Evolutionary conservation across 2,888 invertebrate species (phyloP).

Genomic region (Cancer borealis): DNA sequence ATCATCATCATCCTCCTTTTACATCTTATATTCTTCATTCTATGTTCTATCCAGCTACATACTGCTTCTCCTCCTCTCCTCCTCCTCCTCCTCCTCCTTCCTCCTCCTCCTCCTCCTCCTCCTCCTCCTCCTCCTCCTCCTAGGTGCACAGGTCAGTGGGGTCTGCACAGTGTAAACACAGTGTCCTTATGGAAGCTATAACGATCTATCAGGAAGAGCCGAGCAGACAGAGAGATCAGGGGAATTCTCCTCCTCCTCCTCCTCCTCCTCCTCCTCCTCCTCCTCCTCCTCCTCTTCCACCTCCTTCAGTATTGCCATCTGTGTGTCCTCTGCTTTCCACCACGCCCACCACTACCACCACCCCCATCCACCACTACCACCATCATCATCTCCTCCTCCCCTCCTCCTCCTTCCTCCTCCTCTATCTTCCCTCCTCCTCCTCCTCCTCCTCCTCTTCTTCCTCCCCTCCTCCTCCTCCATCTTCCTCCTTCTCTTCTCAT

Average conservation of each 20-base stretch:
- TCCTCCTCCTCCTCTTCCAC: too few relatives aligned
- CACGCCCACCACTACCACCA: neutral
- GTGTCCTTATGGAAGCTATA: conserved; percentile 63
- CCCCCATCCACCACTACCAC: neutral
- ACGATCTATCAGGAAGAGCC: conserved; percentile 69
- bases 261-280: conserved; percentile 11
- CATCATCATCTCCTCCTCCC: neutral
- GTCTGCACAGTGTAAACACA: conserved; percentile 48
- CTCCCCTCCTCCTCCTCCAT: neutral
- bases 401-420: neutral
- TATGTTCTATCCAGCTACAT: neutral
- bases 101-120: neutral
- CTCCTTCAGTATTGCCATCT: conserved; percentile 27
- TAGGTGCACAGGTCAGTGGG: conserved; percentile 53
- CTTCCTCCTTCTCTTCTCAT: neutral
- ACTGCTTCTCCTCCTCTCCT: neutral
- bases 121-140: neutral
- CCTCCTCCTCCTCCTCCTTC: neutral
- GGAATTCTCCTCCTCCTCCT: conserved; percentile 35
- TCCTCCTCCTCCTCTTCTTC: neutral
- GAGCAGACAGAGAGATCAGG: conserved; percentile 65
- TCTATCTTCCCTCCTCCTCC: neutral
- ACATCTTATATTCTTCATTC: neutral
- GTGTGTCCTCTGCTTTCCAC: neutral
- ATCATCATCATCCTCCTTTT: neutral